Evolutionary conservation across 2,113 vertebrate species (phyloP).

Genomic region (Lipotes vexillifer): DNA sequence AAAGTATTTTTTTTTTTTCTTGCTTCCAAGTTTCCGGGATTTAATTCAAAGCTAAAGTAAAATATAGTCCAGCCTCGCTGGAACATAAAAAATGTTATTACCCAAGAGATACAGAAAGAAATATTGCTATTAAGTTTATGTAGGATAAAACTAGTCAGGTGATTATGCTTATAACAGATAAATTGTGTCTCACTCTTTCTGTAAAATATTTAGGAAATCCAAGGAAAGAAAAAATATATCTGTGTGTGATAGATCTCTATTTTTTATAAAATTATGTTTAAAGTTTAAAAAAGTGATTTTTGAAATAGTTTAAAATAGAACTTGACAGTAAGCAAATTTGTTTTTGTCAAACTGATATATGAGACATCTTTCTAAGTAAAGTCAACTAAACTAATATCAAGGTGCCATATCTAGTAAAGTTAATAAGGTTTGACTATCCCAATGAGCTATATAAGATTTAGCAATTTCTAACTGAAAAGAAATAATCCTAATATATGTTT

Average conservation of each 20-base stretch:
- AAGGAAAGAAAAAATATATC: not conserved
- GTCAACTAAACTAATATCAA: not conserved
- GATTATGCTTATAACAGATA: not conserved
- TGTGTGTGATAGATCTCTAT: not conserved
- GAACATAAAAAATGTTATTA: not conserved
- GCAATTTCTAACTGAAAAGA: not conserved
- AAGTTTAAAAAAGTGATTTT: not conserved
- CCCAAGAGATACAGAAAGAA: not conserved
- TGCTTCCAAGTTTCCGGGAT: not conserved
- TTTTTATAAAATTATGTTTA: not conserved
- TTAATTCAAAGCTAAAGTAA: conserved; percentile 9
- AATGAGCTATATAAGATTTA: not conserved
- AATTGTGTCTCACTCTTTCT: not conserved
- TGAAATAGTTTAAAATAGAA: not conserved
- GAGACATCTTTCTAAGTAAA: not conserved
- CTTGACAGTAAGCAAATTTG: not conserved
- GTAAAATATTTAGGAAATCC: not conserved
- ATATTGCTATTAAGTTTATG: not conserved
- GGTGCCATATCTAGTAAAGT: not conserved
- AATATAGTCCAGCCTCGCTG: not conserved
- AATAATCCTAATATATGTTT: not conserved
- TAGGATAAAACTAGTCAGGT: not conserved
- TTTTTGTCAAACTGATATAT: not conserved
- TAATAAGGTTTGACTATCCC: not conserved
- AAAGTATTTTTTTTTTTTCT: not conserved